Conservation (phyloP, 2,797 vertebrate genomes). For the Eutrigla gurnardus region DNA sequence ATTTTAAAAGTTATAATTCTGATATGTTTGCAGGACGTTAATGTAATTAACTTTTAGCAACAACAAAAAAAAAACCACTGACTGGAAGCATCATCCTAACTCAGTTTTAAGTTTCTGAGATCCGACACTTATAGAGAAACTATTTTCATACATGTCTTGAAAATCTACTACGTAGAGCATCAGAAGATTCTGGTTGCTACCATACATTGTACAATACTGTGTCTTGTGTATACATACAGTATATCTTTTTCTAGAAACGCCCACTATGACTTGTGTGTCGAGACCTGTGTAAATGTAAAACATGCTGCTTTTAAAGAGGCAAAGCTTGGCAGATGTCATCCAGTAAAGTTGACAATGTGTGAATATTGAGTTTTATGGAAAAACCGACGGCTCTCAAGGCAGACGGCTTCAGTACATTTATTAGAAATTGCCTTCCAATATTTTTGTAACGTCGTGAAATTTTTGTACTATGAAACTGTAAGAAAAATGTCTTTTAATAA, state of each 20-base stretch:
- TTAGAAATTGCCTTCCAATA: constrained; percentile 47
- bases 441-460: constrained; percentile 74
- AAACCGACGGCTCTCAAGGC: constrained; percentile 59
- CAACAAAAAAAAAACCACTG: constrained; percentile 58
- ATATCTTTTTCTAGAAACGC: constrained; percentile 43
- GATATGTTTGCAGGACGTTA: constrained; percentile 35
- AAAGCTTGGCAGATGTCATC: constrained; percentile 47
- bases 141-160: constrained; percentile 11
- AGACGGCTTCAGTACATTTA: constrained; percentile 57
- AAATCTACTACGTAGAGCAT: constrained; percentile 26
- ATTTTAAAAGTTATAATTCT: constrained; percentile 13
- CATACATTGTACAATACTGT: constrained; percentile 36
- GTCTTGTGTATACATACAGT: constrained; percentile 32
- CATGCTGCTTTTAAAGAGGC: constrained; percentile 74
- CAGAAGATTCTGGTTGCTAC: constrained; percentile 26
- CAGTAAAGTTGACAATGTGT: constrained; percentile 56
- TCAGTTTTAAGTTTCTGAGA: constrained; percentile 15
- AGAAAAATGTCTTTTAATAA: constrained; percentile 71
- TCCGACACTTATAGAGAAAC: constrained; percentile 4
- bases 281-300: constrained; percentile 79
- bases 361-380: constrained; percentile 57
- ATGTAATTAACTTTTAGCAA: constrained; percentile 20
- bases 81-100: constrained; percentile 16
- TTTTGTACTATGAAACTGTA: constrained; percentile 67
- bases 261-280: constrained; percentile 70